phyloP scores from a whole-genome alignment of 2,888 invertebrate genomes.

The Gymnocheta viridis region DNA sequence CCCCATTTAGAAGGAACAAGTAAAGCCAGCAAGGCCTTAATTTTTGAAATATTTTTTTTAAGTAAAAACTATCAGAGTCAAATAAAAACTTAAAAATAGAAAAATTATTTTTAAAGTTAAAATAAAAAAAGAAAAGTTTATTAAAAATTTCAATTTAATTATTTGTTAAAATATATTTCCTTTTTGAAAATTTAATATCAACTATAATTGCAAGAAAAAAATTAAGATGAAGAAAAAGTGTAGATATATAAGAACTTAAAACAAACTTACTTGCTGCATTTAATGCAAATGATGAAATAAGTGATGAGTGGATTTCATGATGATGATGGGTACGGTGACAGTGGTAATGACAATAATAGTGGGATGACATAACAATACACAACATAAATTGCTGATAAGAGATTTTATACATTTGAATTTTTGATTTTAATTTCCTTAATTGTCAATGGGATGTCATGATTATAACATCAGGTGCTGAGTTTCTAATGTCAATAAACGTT shows the following conservation, averaged over 20 bases:
- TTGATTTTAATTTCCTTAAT: slow-evolving; percentile 77
- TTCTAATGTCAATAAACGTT: slow-evolving; percentile 92
- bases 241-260: slow-evolving; percentile 33
- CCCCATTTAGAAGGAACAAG: not conserved
- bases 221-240: not conserved
- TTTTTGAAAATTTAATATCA: slow-evolving; percentile 23
- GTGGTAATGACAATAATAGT: not conserved
- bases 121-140: slow-evolving; percentile 24
- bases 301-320: not conserved
- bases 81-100: not conserved
- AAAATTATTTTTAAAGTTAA: not conserved
- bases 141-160: slow-evolving; percentile 24
- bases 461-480: slow-evolving; percentile 95
- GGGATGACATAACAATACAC: slow-evolving; percentile 22
- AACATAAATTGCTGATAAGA: slow-evolving; percentile 35
- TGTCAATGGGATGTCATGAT: slow-evolving; percentile 89
- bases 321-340: not conserved
- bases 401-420: slow-evolving; percentile 57
- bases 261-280: slow-evolving; percentile 50
- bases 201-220: slow-evolving; percentile 12
- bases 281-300: slow-evolving; percentile 26
- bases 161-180: slow-evolving; percentile 13
- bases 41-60: slow-evolving; percentile 11
- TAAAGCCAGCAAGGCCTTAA: slow-evolving; percentile 13
- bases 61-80: not conserved